These are phyloP conservation scores for Gnathonemus echidnorhynchus DNA, from an alignment of 2,113 vertebrate species.

Conservation along the genomic window DNA sequence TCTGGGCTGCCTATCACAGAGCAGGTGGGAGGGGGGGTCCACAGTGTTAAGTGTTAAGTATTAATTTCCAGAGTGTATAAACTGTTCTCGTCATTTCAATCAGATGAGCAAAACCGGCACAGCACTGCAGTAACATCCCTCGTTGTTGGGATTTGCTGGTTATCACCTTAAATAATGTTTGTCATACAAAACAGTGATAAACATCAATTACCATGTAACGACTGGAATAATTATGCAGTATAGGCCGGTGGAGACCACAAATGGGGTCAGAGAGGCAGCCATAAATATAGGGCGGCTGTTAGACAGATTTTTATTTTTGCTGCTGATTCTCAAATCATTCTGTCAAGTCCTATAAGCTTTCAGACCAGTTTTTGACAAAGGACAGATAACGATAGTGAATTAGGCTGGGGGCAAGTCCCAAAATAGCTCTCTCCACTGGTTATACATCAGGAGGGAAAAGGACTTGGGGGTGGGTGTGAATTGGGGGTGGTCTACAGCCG, in stretches of 20 bases:
- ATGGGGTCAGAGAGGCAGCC: not conserved
- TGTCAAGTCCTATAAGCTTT: not conserved
- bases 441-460: not conserved
- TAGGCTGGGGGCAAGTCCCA: not conserved
- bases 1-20: not conserved
- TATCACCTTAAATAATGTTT: not conserved
- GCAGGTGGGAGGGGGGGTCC: not conserved
- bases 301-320: not conserved
- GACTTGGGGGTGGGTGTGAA: not conserved
- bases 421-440: not conserved
- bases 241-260: not conserved
- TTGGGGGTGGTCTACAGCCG: not conserved
- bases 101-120: not conserved
- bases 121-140: too few species aligned
- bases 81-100: not conserved
- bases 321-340: not conserved
- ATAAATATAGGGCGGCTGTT: not conserved
- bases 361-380: not conserved
- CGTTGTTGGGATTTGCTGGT: not conserved
- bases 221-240: not conserved
- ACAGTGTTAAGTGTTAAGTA: not conserved
- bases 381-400: not conserved
- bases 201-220: not conserved
- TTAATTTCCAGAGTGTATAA: not conserved
- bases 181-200: too few species aligned